Percentiles rank a stretch among this genome's conserved stretches.
Conservation (phyloP, 2,113 vertebrate genomes). For the Pimephales promelas region DNA sequence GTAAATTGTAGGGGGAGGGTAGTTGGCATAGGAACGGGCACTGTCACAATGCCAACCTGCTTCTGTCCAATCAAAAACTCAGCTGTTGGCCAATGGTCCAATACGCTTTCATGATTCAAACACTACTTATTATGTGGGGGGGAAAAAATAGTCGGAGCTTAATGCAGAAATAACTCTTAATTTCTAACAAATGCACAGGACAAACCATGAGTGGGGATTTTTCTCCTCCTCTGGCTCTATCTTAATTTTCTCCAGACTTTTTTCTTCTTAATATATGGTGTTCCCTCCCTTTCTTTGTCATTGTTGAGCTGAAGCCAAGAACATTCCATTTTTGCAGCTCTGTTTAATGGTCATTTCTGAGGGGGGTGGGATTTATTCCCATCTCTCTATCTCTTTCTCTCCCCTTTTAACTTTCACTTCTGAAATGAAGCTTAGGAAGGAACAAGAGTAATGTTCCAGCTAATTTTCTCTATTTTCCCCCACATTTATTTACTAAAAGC, state of each 20-base stretch:
- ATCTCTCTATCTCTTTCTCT: constrained; percentile 9
- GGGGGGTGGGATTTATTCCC: constrained; percentile 48
- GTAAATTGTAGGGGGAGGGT: constrained; percentile 32
- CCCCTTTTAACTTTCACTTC: constrained; percentile 39
- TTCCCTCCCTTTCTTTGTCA: constrained; percentile 72
- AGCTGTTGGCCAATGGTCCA: no score
- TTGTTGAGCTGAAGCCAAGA: constrained; percentile 77
- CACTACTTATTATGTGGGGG: no score
- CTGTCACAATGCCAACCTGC: constrained; percentile 39
- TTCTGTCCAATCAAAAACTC: constrained; percentile 36
- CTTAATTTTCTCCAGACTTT: neutral
- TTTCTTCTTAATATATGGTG: constrained; percentile 69
- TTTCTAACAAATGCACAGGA: neutral
- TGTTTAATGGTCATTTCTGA: constrained; percentile 76
- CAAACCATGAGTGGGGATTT: neutral
- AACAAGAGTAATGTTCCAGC: constrained; percentile 58
- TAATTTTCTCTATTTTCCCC: neutral
- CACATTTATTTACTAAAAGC: neutral
- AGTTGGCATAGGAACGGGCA: constrained; percentile 55
- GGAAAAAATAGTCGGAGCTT: neutral
- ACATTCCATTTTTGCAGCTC: constrained; percentile 78
- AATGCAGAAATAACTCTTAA: constrained; percentile 17
- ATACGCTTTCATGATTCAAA: no score
- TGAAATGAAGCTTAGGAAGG: constrained; percentile 62
- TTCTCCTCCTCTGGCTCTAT: no score